These are phyloP conservation scores for Hydrochoerus hydrochaeris DNA, from an alignment of 2,113 vertebrate species.

Conservation along the genomic window DNA sequence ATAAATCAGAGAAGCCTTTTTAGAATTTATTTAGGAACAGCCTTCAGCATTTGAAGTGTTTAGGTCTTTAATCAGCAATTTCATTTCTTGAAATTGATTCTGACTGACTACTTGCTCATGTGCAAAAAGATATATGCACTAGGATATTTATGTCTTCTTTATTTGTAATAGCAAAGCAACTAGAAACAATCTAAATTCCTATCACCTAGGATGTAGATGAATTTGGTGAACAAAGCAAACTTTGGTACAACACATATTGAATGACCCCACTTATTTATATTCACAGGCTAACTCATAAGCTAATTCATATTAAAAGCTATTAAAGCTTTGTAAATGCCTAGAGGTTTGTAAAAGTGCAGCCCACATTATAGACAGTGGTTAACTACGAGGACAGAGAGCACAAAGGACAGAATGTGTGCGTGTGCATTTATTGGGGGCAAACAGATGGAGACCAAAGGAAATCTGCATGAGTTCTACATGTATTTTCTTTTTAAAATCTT, in stretches of 20 bases:
- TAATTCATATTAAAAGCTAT: slow-evolving; percentile 47
- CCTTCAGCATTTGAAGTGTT: slow-evolving; percentile 49
- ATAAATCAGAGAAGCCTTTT: slow-evolving; percentile 25
- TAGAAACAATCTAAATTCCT: slow-evolving; percentile 13
- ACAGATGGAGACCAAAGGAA: not conserved
- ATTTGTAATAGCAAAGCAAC: slow-evolving; percentile 29
- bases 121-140: not conserved
- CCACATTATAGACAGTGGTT: not conserved
- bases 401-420: too few species aligned
- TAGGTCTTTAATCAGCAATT: slow-evolving; percentile 13
- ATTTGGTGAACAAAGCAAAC: not conserved
- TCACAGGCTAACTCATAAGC: not conserved
- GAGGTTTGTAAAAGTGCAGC: not conserved
- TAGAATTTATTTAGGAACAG: slow-evolving; percentile 27
- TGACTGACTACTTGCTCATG: slow-evolving; percentile 1
- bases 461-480: not conserved
- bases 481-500: slow-evolving; percentile 43
- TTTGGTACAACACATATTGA: not conserved
- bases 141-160: not conserved
- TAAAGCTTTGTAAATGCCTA: slow-evolving; percentile 40
- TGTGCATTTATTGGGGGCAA: not conserved
- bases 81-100: slow-evolving; percentile 23
- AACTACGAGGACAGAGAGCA: not conserved
- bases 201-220: not conserved
- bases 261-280: not conserved